Conservation (phyloP, 64 coral and sea anemone species). For the Stichodactyla mertensii region DNA sequence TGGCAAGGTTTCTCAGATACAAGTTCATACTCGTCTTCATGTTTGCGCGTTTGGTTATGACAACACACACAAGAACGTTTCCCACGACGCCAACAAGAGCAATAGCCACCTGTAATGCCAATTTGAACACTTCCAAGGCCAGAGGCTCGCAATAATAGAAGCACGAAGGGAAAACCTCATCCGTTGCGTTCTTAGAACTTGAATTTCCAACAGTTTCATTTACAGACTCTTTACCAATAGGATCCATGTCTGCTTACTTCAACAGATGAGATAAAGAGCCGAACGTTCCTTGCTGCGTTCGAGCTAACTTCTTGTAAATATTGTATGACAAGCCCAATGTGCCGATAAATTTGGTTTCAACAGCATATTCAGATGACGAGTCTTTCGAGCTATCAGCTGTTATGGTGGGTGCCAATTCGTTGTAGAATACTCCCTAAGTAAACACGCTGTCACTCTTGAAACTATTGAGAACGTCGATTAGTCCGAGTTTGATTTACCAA, state of each 20-base stretch:
- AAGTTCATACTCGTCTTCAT: slow-evolving; percentile 26
- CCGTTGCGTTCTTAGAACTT: background rate
- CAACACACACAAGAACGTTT: slow-evolving; percentile 35
- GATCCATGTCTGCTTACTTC: background rate
- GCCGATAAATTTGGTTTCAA: background rate
- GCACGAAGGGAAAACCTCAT: background rate
- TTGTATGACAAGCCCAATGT: background rate
- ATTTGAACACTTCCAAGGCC: slow-evolving; percentile 17
- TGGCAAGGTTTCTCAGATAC: slow-evolving; percentile 36
- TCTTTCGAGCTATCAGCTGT: background rate
- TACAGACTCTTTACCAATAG: background rate
- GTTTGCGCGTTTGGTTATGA: slow-evolving; percentile 28
- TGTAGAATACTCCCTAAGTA: background rate
- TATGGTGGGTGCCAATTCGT: background rate
- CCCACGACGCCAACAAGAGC: slow-evolving; percentile 40
- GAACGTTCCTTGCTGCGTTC: background rate
- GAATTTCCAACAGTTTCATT: background rate
- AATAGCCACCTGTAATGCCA: slow-evolving; percentile 20
- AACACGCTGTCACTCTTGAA: background rate
- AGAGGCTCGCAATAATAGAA: slow-evolving; percentile 21
- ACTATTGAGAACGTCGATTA: background rate
- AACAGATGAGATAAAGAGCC: background rate
- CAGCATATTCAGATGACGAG: background rate
- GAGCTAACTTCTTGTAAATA: background rate
- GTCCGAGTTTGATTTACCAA: background rate